A percentile compares a stretch with the other conserved stretches of the same genome.
phyloP scores from a whole-genome alignment of 2,888 invertebrate genomes.

The Drosophila silvestris region DNA sequence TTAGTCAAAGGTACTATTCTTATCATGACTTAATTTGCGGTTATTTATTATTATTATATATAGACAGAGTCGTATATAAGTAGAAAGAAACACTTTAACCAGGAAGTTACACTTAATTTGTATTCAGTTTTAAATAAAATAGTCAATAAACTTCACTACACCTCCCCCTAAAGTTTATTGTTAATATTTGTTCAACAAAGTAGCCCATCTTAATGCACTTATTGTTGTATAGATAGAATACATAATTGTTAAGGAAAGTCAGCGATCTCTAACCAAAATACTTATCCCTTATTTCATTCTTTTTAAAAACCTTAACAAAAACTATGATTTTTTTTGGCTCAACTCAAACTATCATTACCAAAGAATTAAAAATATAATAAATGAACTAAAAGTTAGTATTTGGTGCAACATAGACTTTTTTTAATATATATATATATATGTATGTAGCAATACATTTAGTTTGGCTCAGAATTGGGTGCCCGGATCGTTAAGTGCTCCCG shows the following conservation, averaged over 20 bases:
- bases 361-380: neutral
- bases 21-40: constrained; percentile 17
- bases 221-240: neutral
- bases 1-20: constrained; percentile 3
- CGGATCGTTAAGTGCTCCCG: neutral
- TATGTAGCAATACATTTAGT: neutral
- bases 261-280: neutral
- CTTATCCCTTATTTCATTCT: neutral
- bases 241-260: neutral
- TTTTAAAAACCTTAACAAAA: neutral
- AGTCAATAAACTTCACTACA: neutral
- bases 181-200: neutral
- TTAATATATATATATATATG: fast-evolving
- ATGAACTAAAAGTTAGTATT: neutral
- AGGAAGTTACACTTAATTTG: neutral
- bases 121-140: neutral
- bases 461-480: neutral
- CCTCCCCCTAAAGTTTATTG: neutral
- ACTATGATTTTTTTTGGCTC: neutral
- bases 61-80: neutral
- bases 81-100: neutral
- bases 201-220: neutral
- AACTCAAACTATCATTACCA: neutral
- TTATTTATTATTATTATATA: neutral
- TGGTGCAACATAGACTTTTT: neutral